Base-by-base conservation (phyloP, 1,140 invertebrate species). In the Saccostrea cuccullata region DNA sequence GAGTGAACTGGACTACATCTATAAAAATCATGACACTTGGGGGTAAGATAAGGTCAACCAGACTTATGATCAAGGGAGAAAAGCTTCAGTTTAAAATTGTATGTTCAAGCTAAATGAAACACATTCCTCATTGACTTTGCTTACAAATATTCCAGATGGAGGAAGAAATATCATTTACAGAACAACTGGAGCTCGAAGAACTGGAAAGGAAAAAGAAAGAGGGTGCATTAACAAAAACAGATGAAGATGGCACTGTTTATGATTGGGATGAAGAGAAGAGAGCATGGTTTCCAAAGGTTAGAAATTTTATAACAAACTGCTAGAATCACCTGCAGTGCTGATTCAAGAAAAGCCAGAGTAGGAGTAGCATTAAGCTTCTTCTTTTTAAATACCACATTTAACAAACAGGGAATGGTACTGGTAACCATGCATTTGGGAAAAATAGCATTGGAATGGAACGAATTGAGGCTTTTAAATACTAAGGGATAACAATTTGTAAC, bases 241-340 rank as follows among this genome's bases (percentile, higher is more conserved):
- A 99, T 95, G 95, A 97, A 88, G 98, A 99, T 96, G 98, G 98
- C 5, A 97, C 97, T 12, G 96, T 97, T 86, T 99, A 97, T 95
- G 97, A 99, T 93, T 99, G 98, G 98, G 98, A 99, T 95, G 95
- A 95, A 84, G 96, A 97, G 58, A 99, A 98, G 94, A 97, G 97
- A 92, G 98, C 98, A 9, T 99, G 98, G 98, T 98, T 99, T 96
- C 98, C 98, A 30, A 99, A 99, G 96, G 97, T 95, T 89, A 64
- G 83, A 15, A 36, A n/a, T 26, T 40, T 58, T 40, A 1, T 30
- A 64, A 36, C 13, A 15, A 58, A 6, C 11, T 26, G 36, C 17
- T 85, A 8, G 20, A 85, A 23, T 47, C 82, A 20, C 36, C 15
- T 77, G 13, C 12, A 77, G 70, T 30, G 13, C 12, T 3, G 12